These are phyloP conservation scores for Stenotaenia linearis DNA, from an alignment of 2,888 invertebrate genomes.

Conservation along the genomic window DNA sequence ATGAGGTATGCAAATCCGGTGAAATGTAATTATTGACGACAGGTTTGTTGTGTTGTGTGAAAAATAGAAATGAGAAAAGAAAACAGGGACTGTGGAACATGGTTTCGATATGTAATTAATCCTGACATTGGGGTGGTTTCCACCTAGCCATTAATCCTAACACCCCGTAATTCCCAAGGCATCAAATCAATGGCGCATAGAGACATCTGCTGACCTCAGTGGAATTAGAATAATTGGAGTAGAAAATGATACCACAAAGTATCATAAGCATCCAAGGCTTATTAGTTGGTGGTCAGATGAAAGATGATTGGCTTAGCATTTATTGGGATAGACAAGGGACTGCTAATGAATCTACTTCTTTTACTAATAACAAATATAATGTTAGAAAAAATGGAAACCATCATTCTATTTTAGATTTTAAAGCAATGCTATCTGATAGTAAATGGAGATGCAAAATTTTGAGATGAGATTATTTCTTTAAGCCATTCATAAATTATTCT, in stretches of 20 bases:
- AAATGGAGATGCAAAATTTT: no score
- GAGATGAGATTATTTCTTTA: no score
- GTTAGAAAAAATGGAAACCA: no score
- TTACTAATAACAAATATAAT: neutral
- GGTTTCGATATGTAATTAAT: neutral
- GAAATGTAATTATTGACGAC: neutral
- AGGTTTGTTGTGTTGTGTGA: neutral
- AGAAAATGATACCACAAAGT: conserved; percentile 23
- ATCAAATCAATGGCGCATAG: conserved; percentile 17
- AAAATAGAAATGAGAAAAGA: neutral
- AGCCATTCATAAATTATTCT: no score
- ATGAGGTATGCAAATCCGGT: neutral
- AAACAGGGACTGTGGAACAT: neutral
- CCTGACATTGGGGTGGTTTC: conserved; percentile 2
- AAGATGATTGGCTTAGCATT: neutral
- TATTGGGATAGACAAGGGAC: neutral
- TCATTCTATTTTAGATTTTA: no score
- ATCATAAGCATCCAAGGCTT: conserved; percentile 7
- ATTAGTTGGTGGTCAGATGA: conserved; percentile 19
- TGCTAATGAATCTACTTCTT: neutral
- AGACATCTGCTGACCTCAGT: conserved; percentile 14
- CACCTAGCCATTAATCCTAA: conserved; percentile 10
- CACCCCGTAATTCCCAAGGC: conserved; percentile 17
- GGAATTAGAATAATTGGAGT: conserved; percentile 23
- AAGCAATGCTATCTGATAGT: no score